Conservation (phyloP, 2,888 invertebrate species). For the Drosophila mayaguana region DNA sequence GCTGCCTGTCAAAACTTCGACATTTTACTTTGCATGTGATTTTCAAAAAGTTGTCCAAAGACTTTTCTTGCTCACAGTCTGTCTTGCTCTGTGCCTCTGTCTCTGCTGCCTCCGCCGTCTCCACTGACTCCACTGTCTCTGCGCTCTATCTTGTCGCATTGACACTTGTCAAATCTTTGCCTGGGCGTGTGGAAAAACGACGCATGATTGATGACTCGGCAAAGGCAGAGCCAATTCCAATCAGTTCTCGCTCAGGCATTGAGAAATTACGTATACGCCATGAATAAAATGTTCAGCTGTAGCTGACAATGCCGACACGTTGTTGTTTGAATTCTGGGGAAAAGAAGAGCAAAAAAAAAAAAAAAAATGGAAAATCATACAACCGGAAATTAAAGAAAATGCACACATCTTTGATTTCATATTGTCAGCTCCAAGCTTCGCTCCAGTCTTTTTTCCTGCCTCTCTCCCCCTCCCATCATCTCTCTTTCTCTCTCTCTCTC, state of each 20-base stretch:
- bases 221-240: conserved; percentile 64
- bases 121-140: conserved; percentile 1
- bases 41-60: conserved; percentile 55
- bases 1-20: conserved; percentile 68
- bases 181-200: conserved; percentile 74
- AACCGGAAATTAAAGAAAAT: conserved; percentile 76
- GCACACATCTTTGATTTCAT: conserved; percentile 68
- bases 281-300: conserved; percentile 57
- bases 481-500: background rate
- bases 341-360: conserved; percentile 43
- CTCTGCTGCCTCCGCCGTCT: conserved; percentile 17
- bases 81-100: background rate
- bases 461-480: background rate
- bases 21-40: conserved; percentile 80
- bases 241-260: conserved; percentile 54
- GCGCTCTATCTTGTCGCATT: conserved; percentile 63
- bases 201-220: conserved; percentile 81
- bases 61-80: conserved; percentile 13
- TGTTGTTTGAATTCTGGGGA: conserved; percentile 28
- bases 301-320: conserved; percentile 47
- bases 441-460: background rate
- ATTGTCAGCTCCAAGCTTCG: conserved; percentile 39
- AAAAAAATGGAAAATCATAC: conserved; percentile 68
- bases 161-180: conserved; percentile 77
- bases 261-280: conserved; percentile 71